Base-by-base conservation (phyloP, 2,888 invertebrate species). In the Chrysolina americana region DNA sequence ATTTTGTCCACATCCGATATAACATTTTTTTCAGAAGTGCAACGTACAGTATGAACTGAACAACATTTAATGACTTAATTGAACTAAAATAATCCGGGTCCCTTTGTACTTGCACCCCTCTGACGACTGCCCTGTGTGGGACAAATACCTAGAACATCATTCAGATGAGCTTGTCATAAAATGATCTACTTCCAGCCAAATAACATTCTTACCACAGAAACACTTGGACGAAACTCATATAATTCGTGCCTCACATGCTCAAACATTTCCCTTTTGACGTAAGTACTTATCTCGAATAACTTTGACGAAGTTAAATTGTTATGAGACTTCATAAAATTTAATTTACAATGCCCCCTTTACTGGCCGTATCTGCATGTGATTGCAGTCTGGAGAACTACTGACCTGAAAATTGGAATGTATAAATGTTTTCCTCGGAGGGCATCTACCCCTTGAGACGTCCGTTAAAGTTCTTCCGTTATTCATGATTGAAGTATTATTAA, bases 301-400 rank as follows among this genome's bases (percentile, higher is more conserved):
- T 68, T 53, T 68, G 68, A 56, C 48, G 53, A 41, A 53, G 53
- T 68, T 53, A 68, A 68, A 68, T 68, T 53, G 68, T 56, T 68
- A 68, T 53, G 68, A 19, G 53, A 41, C 53, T 28, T 41, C 68
- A 68, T 53, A 41, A 68, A 68, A 53, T 68, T 68, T 53, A 28
- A 68, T 68, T 41, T 53, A 68, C 2, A 68, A 0, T 41, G 28
- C 17, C 66, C 17, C 50, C 11, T 47, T 44, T 41, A 2, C 63
- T n/a, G 44, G 64, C 66, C 48, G 36, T 66, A 36, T 66, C 36
- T 53, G 41, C 44, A 44, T 36, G 36, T 53, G 53, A 23, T 17
- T 50, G 66, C 66, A 66, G 19, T 23, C 41, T 64, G 64, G 41
- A 21, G 41, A 36, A 53, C 56, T 21, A 17, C 36, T 68, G 68